Conservation (phyloP, 2,113 vertebrate species). For the Guaruba guarouba region DNA sequence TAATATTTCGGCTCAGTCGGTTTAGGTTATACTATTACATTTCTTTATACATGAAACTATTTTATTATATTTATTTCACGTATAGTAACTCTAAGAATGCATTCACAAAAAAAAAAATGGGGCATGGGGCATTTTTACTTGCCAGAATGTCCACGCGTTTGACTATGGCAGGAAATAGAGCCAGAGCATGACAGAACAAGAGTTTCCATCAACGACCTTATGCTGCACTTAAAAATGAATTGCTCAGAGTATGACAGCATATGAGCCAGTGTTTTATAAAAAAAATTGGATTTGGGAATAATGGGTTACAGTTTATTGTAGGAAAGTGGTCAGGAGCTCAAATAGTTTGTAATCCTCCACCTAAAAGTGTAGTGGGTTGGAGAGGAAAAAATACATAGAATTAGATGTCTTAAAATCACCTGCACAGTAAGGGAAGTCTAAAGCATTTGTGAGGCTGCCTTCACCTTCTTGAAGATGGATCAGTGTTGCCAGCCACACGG, state of each 20-base stretch:
- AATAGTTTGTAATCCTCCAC: not conserved
- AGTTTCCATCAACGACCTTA: not conserved
- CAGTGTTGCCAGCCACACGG: not conserved
- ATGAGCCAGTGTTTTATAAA: not conserved
- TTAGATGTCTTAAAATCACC: not conserved
- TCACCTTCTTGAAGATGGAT: not conserved
- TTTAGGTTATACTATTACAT: not conserved
- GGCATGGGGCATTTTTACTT: not conserved
- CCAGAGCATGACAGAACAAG: not conserved
- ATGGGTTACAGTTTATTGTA: not conserved
- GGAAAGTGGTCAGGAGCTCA: not conserved
- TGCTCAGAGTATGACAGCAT: not conserved
- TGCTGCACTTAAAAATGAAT: not conserved
- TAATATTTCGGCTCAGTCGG: not conserved
- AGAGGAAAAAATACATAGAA: not conserved
- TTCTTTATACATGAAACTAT: not conserved
- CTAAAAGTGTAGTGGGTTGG: not conserved
- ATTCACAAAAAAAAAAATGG: not conserved
- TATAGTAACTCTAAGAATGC: not conserved
- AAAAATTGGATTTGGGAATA: not conserved
- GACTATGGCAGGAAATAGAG: not conserved
- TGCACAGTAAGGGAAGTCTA: not conserved
- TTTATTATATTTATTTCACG: not conserved
- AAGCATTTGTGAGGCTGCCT: not conserved
- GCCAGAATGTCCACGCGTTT: not conserved